Evolutionary conservation across 1,140 invertebrate species (phyloP), one percentile per base, ranked within the genome.

Genomic region (Vanessa atalanta): DNA sequence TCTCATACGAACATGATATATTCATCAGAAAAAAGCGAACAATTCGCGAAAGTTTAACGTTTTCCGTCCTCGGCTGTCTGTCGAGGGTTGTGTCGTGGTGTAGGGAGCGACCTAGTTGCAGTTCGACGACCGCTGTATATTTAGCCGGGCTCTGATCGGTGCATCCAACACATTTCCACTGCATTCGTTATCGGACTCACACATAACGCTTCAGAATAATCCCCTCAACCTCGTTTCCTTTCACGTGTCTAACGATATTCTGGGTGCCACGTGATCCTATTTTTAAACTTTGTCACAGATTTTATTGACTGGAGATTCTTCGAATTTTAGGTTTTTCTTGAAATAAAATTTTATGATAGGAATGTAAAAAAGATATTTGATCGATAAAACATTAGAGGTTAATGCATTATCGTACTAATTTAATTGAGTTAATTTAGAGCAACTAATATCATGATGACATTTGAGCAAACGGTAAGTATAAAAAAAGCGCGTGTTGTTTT

Each of bases 71-170:
- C 47, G 47, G 51, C 72, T 73, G 50, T 69, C 65, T 26, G 65
- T 55, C 67, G 66, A 73, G 72, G 72, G 72, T 70, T 57, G 65
- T 76, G 63, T 60, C 75, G 73, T 61, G 72, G 80, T 66, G 50
- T 79, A 82, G 86, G 84, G 85, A 85, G 84, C 81, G 88, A 88
- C 88, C 90, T 79, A 85, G 53, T 87, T 92, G 77, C 72, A 78
- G 90, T 82, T 84, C 90, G 82, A 77, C 83, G 90, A 87, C 88
- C 88, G 85, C 71, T 78, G 79, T 90, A 89, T 89, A 89, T 92
- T 88, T 89, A 90, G 88, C 83, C 60, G 63, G 76, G 77, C 83
- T 84, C 84, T 79, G 79, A 81, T 70, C 80, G 70, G 60, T 88
- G 86, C 82, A 88, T 83, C 81, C 82, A 83, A 84, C 82, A 83